These are phyloP conservation scores for Lampropteryx suffumata DNA, from an alignment of 2,888 invertebrate genomes.

Conservation along the genomic window DNA sequence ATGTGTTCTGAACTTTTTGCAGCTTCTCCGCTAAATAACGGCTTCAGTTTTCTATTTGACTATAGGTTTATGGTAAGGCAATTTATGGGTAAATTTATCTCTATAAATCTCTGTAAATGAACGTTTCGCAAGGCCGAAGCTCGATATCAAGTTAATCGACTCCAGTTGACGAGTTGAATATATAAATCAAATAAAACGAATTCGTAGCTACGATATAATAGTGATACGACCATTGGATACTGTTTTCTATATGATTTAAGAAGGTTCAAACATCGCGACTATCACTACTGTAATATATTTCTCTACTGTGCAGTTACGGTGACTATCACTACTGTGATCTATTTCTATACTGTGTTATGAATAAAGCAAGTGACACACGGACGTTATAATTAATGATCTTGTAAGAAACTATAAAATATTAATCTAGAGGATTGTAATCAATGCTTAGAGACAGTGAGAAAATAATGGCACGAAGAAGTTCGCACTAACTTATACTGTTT, in stretches of 20 bases:
- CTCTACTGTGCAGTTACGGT: no score
- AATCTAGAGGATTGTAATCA: constrained; percentile 9
- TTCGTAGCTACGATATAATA: neutral
- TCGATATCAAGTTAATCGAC: constrained; percentile 12
- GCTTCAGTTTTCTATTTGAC: neutral
- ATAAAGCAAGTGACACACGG: constrained; percentile 12
- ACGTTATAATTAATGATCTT: constrained; percentile 16
- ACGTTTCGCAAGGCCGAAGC: constrained; percentile 18
- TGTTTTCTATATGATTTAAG: no score
- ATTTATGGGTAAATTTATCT: constrained; percentile 12
- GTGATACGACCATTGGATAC: no score
- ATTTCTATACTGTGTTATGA: no score
- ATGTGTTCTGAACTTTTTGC: no score
- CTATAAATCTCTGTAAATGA: constrained; percentile 22
- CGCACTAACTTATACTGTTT: no score
- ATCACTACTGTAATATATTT: no score
- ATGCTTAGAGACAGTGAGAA: neutral
- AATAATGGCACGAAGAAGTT: no score
- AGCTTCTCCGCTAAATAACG: no score
- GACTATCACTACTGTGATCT: no score
- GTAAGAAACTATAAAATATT: constrained; percentile 23
- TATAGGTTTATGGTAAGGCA: constrained; percentile 4
- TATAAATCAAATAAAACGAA: constrained; percentile 7
- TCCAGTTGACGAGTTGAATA: constrained; percentile 14
- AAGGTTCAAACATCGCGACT: no score